Conservation (phyloP, 2,888 invertebrate species). For the Acleris holmiana region DNA sequence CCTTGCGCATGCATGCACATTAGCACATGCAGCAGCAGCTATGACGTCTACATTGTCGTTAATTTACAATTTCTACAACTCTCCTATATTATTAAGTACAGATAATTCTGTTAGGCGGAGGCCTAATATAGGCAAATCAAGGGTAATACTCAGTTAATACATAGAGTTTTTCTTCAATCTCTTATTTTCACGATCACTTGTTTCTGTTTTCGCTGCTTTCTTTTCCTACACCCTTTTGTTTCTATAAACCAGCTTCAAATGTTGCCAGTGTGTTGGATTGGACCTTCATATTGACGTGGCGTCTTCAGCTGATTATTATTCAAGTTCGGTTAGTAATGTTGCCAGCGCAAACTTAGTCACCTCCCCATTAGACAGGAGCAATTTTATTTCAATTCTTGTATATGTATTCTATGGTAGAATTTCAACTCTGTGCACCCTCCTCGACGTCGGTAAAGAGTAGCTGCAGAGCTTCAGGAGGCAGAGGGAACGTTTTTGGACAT, state of each 20-base stretch:
- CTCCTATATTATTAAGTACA: conserved; percentile 61
- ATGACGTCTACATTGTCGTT: background rate
- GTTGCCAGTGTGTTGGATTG: conserved; percentile 2
- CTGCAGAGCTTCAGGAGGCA: conserved; percentile 71
- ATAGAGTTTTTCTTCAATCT: background rate
- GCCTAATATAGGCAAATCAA: conserved; percentile 65
- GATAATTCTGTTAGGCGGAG: conserved; percentile 67
- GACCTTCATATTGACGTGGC: background rate
- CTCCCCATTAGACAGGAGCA: background rate
- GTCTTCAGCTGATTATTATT: background rate
- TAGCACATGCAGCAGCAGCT: background rate
- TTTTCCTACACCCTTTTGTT: background rate
- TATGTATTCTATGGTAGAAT: conserved; percentile 1
- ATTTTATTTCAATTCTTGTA: background rate
- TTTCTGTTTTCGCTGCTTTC: background rate
- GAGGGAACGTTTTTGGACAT: conserved; percentile 57
- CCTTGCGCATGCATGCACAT: conserved; percentile 8
- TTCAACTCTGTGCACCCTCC: conserved; percentile 44
- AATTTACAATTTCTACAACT: conserved; percentile 6
- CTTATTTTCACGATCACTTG: background rate
- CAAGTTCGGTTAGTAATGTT: background rate
- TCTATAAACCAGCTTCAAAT: background rate
- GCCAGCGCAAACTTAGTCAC: background rate
- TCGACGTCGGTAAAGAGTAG: conserved; percentile 49
- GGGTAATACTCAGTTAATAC: conserved; percentile 45